phyloP scores from a whole-genome alignment of 1,140 invertebrate species.

The Reticulitermes speratus region DNA sequence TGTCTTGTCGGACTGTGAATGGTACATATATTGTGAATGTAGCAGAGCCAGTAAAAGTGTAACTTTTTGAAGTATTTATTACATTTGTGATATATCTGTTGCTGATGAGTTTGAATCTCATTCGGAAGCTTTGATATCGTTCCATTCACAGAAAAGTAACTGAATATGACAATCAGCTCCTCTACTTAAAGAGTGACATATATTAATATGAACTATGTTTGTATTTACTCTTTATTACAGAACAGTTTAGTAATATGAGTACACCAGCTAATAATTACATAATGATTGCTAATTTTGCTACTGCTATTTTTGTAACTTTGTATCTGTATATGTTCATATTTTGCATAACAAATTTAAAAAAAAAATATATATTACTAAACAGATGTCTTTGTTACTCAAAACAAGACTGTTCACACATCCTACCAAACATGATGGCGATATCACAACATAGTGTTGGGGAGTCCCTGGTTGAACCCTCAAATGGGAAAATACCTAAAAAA shows the following conservation, averaged over 20 bases:
- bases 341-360: not conserved
- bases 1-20: no score
- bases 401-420: no score
- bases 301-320: not conserved
- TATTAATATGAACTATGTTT: not conserved
- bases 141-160: no score
- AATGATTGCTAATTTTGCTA: not conserved
- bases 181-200: not conserved
- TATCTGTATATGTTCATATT: not conserved
- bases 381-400: not conserved
- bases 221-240: not conserved
- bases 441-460: no score
- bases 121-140: no score
- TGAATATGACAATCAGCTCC: not conserved
- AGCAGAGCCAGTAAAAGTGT: no score
- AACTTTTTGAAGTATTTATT: not conserved
- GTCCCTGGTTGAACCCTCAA: no score
- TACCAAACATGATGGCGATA: no score
- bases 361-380: conserved; percentile 12
- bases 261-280: not conserved
- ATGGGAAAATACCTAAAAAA: no score
- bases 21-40: no score
- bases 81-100: conserved; percentile 5
- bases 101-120: not conserved
- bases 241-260: not conserved